These are phyloP conservation scores for Cyphomyrus plagiostoma DNA, from an alignment of 2,113 vertebrate species.

Conservation along the genomic window DNA sequence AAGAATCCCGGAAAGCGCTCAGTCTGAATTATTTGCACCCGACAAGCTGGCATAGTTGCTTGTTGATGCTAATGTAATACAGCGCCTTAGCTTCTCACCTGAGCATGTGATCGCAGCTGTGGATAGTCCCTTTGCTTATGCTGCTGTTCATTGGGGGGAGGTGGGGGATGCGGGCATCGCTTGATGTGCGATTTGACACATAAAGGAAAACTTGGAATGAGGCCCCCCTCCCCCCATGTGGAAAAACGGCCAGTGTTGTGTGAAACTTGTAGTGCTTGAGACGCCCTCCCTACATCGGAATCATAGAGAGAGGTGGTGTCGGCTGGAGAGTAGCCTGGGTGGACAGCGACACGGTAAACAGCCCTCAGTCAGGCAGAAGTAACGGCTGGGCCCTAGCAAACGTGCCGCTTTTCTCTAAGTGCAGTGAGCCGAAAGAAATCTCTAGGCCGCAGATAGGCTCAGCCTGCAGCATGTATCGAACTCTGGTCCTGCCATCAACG, in stretches of 20 bases:
- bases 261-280: constrained; percentile 41
- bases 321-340: constrained; percentile 22
- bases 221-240: not conserved
- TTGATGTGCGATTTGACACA: not conserved
- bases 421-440: constrained; percentile 47
- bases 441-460: constrained; percentile 48
- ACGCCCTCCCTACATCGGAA: constrained; percentile 49
- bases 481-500: constrained; percentile 51
- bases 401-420: constrained; percentile 44
- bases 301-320: constrained; percentile 48
- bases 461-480: constrained; percentile 35
- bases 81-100: not conserved
- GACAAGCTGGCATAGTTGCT: not conserved
- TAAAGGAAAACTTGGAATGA: not conserved
- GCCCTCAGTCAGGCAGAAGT: constrained; percentile 54
- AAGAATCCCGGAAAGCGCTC: not conserved
- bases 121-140: not conserved
- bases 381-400: constrained; percentile 46
- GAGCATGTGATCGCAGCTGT: not conserved
- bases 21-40: not conserved
- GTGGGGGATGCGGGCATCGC: constrained; percentile 26
- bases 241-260: not conserved
- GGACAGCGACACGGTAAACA: constrained; percentile 53
- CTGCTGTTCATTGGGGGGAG: not conserved
- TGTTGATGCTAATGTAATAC: not conserved